A percentile compares a stretch with the other conserved stretches of the same genome.
Conservation (phyloP, 2,113 vertebrate species). For the Mungos mungo region DNA sequence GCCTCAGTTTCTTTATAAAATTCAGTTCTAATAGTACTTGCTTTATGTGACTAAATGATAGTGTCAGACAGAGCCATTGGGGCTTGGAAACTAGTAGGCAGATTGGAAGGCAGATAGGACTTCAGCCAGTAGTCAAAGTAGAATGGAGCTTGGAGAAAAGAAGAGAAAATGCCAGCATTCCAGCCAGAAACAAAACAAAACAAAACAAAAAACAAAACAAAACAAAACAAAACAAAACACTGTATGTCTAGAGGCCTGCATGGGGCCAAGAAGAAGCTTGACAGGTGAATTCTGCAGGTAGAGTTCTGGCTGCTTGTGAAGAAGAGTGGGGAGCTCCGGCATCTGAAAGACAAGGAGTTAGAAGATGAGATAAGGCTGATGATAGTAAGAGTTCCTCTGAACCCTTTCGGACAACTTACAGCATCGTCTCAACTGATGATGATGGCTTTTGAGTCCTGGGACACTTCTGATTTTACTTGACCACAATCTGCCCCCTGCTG, state of each 20-base stretch:
- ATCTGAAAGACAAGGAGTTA: neutral
- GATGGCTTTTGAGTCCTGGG: neutral
- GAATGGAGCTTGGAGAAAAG: neutral
- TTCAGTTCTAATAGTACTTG: neutral
- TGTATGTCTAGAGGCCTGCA: neutral
- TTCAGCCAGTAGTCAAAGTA: neutral
- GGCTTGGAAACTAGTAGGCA: neutral
- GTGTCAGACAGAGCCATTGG: neutral
- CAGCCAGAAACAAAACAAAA: neutral
- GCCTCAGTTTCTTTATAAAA: neutral
- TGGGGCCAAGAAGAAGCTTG: neutral
- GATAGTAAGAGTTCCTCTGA: neutral
- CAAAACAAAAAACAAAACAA: too few relatives aligned
- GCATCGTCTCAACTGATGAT: neutral
- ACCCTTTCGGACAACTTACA: neutral
- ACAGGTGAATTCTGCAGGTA: neutral
- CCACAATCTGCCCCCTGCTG: slow-evolving; percentile 62
- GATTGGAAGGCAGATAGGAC: neutral
- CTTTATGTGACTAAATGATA: neutral
- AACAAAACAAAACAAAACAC: too few relatives aligned
- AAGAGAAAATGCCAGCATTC: neutral
- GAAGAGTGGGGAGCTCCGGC: neutral
- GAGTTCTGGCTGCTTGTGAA: neutral
- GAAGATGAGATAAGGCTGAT: neutral
- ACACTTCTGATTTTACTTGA: slow-evolving; percentile 27